A percentile compares a stretch with the other conserved stretches of the same genome.
Evolutionary conservation across 2,113 vertebrate species (phyloP).

Genomic region (Scalopus aquaticus): DNA sequence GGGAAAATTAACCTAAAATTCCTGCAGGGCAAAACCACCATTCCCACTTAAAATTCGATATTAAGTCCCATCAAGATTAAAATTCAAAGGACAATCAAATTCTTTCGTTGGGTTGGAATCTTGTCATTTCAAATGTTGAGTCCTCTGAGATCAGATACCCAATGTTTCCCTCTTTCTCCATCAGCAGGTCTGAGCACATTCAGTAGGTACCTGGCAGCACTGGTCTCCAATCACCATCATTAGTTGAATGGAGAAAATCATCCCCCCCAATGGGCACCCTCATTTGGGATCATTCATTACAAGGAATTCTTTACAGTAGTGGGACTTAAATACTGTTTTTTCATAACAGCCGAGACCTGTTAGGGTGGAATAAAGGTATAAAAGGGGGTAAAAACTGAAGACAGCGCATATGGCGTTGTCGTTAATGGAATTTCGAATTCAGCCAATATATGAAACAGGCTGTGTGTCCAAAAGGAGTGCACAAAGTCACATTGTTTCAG

Average conservation of each 20-base stretch:
- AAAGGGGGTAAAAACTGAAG: neutral
- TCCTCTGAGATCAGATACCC: neutral
- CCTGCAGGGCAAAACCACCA: neutral
- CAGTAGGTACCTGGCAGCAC: neutral
- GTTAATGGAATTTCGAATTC: slow-evolving; percentile 46
- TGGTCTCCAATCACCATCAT: neutral
- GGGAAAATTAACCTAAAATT: neutral
- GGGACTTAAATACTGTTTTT: neutral
- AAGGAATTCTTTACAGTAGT: slow-evolving; percentile 37
- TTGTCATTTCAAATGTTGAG: neutral
- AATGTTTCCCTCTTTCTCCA: neutral
- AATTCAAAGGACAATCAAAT: slow-evolving; percentile 19
- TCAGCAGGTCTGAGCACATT: neutral
- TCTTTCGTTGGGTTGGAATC: neutral
- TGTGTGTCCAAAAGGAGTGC: slow-evolving; percentile 8
- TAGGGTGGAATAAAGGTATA: slow-evolving; percentile 38
- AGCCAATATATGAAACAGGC: slow-evolving; percentile 28
- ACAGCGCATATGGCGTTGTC: slow-evolving; percentile 56
- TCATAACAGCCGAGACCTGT: slow-evolving; percentile 57
- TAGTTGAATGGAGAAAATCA: neutral
- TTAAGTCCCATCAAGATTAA: neutral
- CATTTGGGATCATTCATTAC: neutral
- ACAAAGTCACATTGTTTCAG: slow-evolving; percentile 26
- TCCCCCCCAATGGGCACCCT: neutral
- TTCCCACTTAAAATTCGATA: neutral